Base-by-base conservation (phyloP, 2,797 vertebrate species). In the Notoglanidium macrostoma region DNA sequence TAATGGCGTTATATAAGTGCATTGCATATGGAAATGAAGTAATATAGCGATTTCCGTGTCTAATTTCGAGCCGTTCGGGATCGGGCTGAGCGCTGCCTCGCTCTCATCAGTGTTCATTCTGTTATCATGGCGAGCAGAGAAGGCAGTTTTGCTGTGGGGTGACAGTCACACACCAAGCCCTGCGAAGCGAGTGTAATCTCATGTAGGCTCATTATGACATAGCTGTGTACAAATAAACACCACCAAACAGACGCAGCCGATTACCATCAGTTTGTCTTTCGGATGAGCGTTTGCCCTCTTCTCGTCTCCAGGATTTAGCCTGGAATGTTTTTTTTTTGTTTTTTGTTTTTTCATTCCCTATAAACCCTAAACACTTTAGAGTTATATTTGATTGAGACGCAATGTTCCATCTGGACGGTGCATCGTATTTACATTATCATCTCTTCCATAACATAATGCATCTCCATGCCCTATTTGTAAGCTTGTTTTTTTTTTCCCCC, bases 201-300 rank as follows among this genome's bases (percentile, higher is more conserved):
- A 46, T 88, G 76, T 87, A 87, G 83, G 67, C 73, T 88, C 88
- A 87, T 90, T 54, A 90, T 84, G 67, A 83, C 85, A 70, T 74
- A 26, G 67, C 74, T 74, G 81, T 81, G 85, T 87, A 86, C 82
- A 87, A 88, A 91, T 87, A 82, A 89, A 91, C 85, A 83, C 86
- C 85, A 90, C 49, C 81, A 79, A 84, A 88, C 72, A 72, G 61
- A 82, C 61, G 86, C 83, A 87, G 88, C 86, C 87, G 84, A 89
- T 90, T 89, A 88, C 65, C 89, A 88, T 87, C 82, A 81, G 78
- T 79, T 86, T 85, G 29, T 78, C 73, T 81, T 83, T 4, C 84
- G 79, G 78, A 65, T 63, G 81, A 89, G 80, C 86, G 84, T 82
- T 80, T 87, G 86, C 85, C 84, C 72, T 82, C 70, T 23, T n/a